Evolutionary conservation across 37 sponge, comb jelly and placozoan genomes (phyloP).

Genomic region (Petrosia ficiformis): DNA sequence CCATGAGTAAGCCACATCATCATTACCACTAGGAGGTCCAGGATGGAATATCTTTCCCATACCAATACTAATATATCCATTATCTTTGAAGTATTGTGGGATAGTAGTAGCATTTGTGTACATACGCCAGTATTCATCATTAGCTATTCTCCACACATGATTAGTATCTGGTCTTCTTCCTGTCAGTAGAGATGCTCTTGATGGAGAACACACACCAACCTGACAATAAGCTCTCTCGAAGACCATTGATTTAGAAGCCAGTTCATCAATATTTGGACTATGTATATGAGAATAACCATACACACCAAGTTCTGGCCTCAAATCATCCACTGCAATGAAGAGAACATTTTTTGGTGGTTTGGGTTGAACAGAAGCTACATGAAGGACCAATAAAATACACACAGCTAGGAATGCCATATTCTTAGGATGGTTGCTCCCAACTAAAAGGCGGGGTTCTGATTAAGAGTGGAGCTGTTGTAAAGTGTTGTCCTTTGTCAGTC

Average conservation of each 20-base stretch:
- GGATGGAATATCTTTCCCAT: constrained; percentile 65
- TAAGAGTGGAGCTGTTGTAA: no score
- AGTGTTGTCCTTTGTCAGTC: no score
- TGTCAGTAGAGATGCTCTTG: constrained; percentile 24
- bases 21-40: constrained; percentile 30
- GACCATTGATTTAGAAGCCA: constrained; percentile 24
- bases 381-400: no score
- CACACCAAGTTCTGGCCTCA: constrained; percentile 27
- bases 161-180: constrained; percentile 29
- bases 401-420: no score
- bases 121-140: constrained; percentile 19
- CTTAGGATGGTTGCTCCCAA: no score
- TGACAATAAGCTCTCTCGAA: constrained; percentile 37
- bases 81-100: constrained; percentile 59
- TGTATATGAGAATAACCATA: constrained; percentile 10
- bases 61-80: constrained; percentile 41
- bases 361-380: no score
- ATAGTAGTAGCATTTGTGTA: constrained; percentile 23
- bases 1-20: constrained; percentile 12
- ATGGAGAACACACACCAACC: constrained; percentile 31
- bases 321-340: constrained; percentile 25
- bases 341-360: constrained; percentile 44
- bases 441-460: no score
- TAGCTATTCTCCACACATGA: constrained; percentile 17
- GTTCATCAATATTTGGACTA: constrained; percentile 26